Conservation (phyloP, 1,140 invertebrate species). For the Bradynema listronoti region DNA sequence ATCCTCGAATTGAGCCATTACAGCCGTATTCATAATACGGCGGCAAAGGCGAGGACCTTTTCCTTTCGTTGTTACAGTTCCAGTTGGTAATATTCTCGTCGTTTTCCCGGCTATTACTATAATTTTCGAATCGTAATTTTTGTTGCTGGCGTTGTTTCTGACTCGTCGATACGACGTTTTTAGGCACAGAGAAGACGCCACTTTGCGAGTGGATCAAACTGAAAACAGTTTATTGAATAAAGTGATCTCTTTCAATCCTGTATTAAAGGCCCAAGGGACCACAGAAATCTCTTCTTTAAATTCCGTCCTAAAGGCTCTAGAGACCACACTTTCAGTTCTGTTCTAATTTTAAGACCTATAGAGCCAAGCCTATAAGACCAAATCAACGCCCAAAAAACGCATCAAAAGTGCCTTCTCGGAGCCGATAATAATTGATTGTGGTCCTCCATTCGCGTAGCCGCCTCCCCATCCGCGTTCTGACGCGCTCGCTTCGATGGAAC, state of each 20-base stretch:
- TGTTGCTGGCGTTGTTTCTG: not conserved
- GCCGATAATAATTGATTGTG: too few species aligned
- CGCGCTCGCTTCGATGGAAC: too few species aligned
- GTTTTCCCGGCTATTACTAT: too few species aligned
- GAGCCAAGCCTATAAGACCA: not conserved
- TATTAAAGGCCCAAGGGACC: too few species aligned
- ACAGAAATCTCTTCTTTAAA: not conserved
- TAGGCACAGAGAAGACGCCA: conserved; percentile 16
- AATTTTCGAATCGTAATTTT: conserved; percentile 3
- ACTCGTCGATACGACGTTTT: not conserved
- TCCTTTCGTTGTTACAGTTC: conserved; percentile 11
- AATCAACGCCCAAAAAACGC: not conserved
- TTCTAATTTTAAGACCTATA: conserved; percentile 5
- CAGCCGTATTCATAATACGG: conserved; percentile 9
- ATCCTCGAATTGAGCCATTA: not conserved
- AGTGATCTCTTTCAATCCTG: not conserved
- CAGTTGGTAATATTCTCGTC: too few species aligned
- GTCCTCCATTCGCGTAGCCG: too few species aligned
- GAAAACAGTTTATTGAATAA: not conserved
- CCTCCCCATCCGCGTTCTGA: too few species aligned
- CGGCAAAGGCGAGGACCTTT: not conserved
- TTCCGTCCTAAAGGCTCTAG: not conserved
- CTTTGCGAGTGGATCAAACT: conserved; percentile 4
- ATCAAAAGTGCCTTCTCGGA: too few species aligned
- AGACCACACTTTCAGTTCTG: not conserved